Conservation (phyloP, 2,113 vertebrate genomes). For the Brachyhypopomus gauderio region DNA sequence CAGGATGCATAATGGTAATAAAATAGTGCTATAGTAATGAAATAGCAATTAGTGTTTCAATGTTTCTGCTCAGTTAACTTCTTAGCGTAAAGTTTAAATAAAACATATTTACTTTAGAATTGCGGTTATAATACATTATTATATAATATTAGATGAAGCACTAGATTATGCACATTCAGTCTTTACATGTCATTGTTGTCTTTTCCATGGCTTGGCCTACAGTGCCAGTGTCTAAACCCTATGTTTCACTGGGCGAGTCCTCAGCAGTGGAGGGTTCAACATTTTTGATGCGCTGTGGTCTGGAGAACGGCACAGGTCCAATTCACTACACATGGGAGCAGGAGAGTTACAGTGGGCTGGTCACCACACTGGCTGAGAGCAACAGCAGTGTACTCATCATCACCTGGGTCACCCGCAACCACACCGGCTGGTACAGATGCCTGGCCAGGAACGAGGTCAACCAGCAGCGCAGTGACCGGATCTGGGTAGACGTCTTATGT, state of each 20-base stretch:
- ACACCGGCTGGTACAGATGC: constrained; percentile 85
- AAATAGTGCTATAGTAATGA: too few relatives aligned
- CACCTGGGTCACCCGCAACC: constrained; percentile 73
- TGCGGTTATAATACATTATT: too few relatives aligned
- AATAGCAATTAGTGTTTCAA: too few relatives aligned
- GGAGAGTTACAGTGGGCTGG: constrained; percentile 55
- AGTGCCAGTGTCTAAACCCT: constrained; percentile 86
- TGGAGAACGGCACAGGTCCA: constrained; percentile 82
- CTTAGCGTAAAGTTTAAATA: too few relatives aligned
- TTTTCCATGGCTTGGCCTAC: too few relatives aligned
- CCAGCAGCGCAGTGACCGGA: constrained; percentile 72
- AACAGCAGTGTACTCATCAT: constrained; percentile 66
- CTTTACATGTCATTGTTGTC: too few relatives aligned
- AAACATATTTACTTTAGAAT: too few relatives aligned
- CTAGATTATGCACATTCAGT: too few relatives aligned
- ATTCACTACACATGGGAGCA: constrained; percentile 82
- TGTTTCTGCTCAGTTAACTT: too few relatives aligned
- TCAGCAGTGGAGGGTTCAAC: constrained; percentile 74
- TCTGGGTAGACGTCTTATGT: constrained; percentile 86
- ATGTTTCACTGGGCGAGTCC: constrained; percentile 71
- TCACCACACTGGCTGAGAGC: constrained; percentile 61
- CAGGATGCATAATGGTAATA: too few relatives aligned
- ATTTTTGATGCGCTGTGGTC: constrained; percentile 73
- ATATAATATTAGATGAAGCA: too few relatives aligned
- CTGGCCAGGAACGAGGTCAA: constrained; percentile 79